Base-by-base conservation (phyloP, 2,797 vertebrate species). In the Chiroxiphia lanceolata region DNA sequence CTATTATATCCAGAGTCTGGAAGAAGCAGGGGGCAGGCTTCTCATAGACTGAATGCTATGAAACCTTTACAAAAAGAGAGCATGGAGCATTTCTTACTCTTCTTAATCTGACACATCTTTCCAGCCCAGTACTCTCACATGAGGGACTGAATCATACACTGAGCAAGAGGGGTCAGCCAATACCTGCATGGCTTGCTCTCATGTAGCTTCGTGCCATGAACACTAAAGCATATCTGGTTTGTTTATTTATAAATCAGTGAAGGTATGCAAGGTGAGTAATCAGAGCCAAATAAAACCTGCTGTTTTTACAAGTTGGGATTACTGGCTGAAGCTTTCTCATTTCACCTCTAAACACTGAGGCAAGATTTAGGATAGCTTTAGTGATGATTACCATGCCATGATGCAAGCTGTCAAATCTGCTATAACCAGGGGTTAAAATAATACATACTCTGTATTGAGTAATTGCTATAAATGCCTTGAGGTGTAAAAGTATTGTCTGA, bases 401-500 rank as follows among this genome's bases (percentile, higher is more conserved):
- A 72, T n/a, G 26, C 59, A 85, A 87, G 48, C 54, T 72, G 63
- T 91, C 94, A 93, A 83, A 95, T 50, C 78, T 57, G 31, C 79
- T 64, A 26, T 22, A 47, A 85, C 68, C 56, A 90, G 26, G 15
- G 60, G 72, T 47, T 64, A 69, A 96, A 95, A 93, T 87, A 96
- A 89, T 81, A 59, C 53, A 87, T 56, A 54, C 38, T 71, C 57
- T n/a, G 20, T 63, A 72, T 60, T 87, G 88, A 90, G 91, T 96
- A 97, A 96, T 95, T 94, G 74, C 67, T 84, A 50, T 65, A 94
- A 95, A 93, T 83, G 80, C 64, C 91, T 90, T 65, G 57, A 95
- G 75, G 88, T 36, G 4, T 83, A 92, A 93, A 95, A 94, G 74
- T 94, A 67, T 57, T 91, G 54, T 88, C 91, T 93, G 79, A 95